Evolutionary conservation across 2,797 vertebrate species (phyloP), one percentile per base, ranked within the genome.

Genomic region (Harpagifer antarcticus): DNA sequence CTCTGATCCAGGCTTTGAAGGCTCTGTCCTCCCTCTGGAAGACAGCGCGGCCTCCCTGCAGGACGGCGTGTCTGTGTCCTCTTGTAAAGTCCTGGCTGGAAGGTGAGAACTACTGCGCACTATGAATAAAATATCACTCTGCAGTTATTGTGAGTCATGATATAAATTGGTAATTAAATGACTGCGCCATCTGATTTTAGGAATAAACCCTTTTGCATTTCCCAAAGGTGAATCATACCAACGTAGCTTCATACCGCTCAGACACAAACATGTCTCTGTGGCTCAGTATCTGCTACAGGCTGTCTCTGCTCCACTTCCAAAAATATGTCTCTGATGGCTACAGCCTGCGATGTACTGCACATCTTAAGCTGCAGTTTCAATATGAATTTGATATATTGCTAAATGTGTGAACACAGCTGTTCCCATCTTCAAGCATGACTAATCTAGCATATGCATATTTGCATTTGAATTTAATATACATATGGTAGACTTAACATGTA

Each of bases 41-140:
- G 94, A 94, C 84, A 93, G 87, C 33, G 80, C 85, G 60, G 72
- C 89, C 72, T 93, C 91, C 45, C 92, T 98, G 78, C 92, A 93
- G 23, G 84, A 93, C 11, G 92, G 88, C 3, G 96, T 97, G 89
- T 88, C 89, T 58, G 85, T 95, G 71, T 95, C 92, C 65, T 99
- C 98, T 70, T 97, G 96, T 90, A 97, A 96, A 82, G 93, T 99
- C 79, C 71, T 95, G 67, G 93, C 94, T 68, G 97, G 98, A 91
- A 97, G 95, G 98, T 99, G 88, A 94, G 96, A 68, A 65, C 20
- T 42, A 3, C 31, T 27, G 9, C 17, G 40, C 50, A 1, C 9
- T 47, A n/a, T 43, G 33, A 17, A 63, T 1, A 49, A 40, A 62
- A 54, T n/a, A 33, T 54, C 19, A 33, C 3, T 3, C 53, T 37